These are phyloP conservation scores for Elmis aenea DNA, from an alignment of 2,888 invertebrate genomes.

Conservation along the genomic window DNA sequence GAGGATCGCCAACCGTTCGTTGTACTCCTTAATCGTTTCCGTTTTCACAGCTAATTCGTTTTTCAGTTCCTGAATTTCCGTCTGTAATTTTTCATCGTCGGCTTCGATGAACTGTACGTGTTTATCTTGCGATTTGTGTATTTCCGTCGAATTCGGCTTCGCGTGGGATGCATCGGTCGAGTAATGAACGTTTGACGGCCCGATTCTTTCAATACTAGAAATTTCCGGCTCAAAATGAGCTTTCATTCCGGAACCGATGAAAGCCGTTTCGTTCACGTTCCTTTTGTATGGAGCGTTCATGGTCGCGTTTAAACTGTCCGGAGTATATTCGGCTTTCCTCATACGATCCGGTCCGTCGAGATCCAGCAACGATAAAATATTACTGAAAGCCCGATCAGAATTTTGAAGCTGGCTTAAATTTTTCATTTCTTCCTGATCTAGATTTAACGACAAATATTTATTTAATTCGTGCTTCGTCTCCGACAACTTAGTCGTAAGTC, in stretches of 20 bases:
- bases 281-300: conserved; percentile 40
- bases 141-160: conserved; percentile 40
- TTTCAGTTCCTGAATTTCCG: conserved; percentile 55
- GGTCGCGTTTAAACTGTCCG: conserved; percentile 22
- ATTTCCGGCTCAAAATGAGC: conserved; percentile 35
- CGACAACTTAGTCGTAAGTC: conserved; percentile 52
- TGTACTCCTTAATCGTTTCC: conserved; percentile 52
- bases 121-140: conserved; percentile 33
- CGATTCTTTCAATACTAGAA: conserved; percentile 37
- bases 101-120: conserved; percentile 51
- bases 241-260: conserved; percentile 37
- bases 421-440: conserved; percentile 53
- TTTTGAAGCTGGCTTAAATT: conserved; percentile 50
- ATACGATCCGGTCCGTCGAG: conserved; percentile 62
- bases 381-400: conserved; percentile 66
- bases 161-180: conserved; percentile 18
- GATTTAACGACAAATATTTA: conserved; percentile 53
- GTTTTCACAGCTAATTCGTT: conserved; percentile 58
- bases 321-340: conserved; percentile 26
- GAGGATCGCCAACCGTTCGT: conserved; percentile 52
- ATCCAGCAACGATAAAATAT: conserved; percentile 69
- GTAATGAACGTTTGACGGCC: conserved; percentile 17
- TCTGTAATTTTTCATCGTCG: conserved; percentile 45
- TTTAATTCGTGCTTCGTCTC: conserved; percentile 54
- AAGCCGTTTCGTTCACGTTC: conserved; percentile 49